Evolutionary conservation across 1,140 invertebrate species (phyloP), one percentile per base, ranked within the genome.

Genomic region (Hypsibius dujardini): DNA sequence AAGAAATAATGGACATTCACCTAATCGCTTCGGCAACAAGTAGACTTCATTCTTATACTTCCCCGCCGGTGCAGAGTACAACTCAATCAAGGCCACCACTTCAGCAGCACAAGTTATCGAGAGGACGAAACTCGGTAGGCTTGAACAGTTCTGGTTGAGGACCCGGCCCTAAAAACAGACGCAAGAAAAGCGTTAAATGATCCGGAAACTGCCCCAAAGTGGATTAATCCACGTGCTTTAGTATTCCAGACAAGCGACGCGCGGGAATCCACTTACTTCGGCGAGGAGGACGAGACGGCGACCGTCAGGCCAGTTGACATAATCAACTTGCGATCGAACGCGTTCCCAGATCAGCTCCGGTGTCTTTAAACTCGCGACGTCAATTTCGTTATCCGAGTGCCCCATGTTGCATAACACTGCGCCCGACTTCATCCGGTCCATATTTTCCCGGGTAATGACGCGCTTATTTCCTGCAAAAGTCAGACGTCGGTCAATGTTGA

Each of bases 381-480:
- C 94, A 75, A 97, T 93, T 84, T 97, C 94, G 28, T 92, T 96
- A 81, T 97, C 96, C 70, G 91, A 95, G 81, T 96, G 93, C 0
- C 93, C 93, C 92, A 97, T 97, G 81, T 96, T 96, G 80, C 92
- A 95, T 0, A 97, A 86, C 71, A 96, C 90, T 78, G 92, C 94
- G 69, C 92, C 92, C 77, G 90, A 94, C 82, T 95, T 95, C 89
- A 96, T 90, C 76, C 92, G 87, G 80, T 96, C 92, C 89, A 96
- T 92, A 77, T 95, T 90, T 75, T 93, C 90, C 14, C 92, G 84
- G 2, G 88, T 91, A 46, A 97, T 90, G 28, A 96, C 92, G 77
- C 94, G 93, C 81, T 96, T 97, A 79, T 95, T 96, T 47, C 93
- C 92, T 80, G 74, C 2, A 75, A 69, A 46, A 46, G 15, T 47